These are phyloP conservation scores for Molanna angustata DNA, from an alignment of 2,888 invertebrate genomes.

Conservation along the genomic window DNA sequence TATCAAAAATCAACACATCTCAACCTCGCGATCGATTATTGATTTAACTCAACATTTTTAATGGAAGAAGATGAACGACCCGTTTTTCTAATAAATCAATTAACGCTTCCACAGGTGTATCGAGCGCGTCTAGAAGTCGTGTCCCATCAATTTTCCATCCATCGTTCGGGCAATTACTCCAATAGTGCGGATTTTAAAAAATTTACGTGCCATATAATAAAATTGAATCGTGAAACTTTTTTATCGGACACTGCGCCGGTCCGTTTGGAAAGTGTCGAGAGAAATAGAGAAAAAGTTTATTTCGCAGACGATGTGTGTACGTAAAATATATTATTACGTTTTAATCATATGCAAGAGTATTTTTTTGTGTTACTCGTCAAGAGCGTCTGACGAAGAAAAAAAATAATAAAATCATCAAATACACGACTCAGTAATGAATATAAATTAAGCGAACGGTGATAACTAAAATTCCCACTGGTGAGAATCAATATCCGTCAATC, in stretches of 20 bases:
- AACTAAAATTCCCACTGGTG: constrained; percentile 24
- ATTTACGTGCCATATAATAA: constrained; percentile 22
- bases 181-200: constrained; percentile 15
- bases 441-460: constrained; percentile 29
- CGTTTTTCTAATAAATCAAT: constrained; percentile 25
- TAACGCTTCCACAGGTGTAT: constrained; percentile 29
- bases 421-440: constrained; percentile 24
- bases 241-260: no score
- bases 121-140: constrained; percentile 22
- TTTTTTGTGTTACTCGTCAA: neutral
- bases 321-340: constrained; percentile 8
- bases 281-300: neutral
- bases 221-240: constrained; percentile 27
- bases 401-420: constrained; percentile 28
- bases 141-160: constrained; percentile 25
- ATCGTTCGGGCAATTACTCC: constrained; percentile 23
- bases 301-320: neutral
- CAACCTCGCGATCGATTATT: no score
- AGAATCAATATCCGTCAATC: constrained; percentile 31
- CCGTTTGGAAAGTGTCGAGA: no score
- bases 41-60: no score
- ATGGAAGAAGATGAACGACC: no score
- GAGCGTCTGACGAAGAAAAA: constrained; percentile 10
- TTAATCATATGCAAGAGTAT: constrained; percentile 23
- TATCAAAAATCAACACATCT: no score